Base-by-base conservation (phyloP, 2,797 vertebrate species). In the Anabas testudineus region DNA sequence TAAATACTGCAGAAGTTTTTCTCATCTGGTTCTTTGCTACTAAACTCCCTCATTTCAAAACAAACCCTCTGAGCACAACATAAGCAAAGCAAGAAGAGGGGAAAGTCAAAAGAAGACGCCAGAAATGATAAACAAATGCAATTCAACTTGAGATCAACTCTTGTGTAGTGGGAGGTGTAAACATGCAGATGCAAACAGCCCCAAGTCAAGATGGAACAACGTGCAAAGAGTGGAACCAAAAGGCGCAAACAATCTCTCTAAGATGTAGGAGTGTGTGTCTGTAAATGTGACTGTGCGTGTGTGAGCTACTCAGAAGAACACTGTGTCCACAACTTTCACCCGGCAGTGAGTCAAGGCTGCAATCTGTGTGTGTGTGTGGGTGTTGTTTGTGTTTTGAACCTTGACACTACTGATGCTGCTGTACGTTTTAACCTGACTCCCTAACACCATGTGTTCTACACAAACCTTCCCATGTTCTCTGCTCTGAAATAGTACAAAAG, bases 91-190 rank as follows among this genome's bases (percentile, higher is more conserved):
- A n/a, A 58, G 42, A 41, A 51, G 36, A 32, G 26, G 55, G 43
- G 64, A 10, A 54, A 67, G 64, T 61, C 42, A 58, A 64, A 22
- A 54, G 59, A 81, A 66, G 78, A 86, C 54, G 71, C 53, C 83
- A 76, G 74, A 30, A n/a, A 59, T 67, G 57, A 74, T 69, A 83
- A 85, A 87, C 71, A 82, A 70, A 84, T 42, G 39, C 54, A 51
- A 55, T 58, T 71, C 72, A 71, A 54, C 68, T 83, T 62, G 55
- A 86, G 80, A 69, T 66, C 30, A 28, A 67, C 55, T 74, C 22
- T 70, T 24, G 5, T 61, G 74, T 47, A 41, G 39, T 0, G 15
- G 39, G 53, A 61, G 19, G 52, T 56, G 75, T 64, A 82, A 85
- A 84, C 71, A 79, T 0, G n/a, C 37, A 42, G 47, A 69, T 12